A percentile compares a stretch with the other conserved stretches of the same genome.
Evolutionary conservation across 2,888 invertebrate species (phyloP).

Genomic region (Platycheirus albimanus): DNA sequence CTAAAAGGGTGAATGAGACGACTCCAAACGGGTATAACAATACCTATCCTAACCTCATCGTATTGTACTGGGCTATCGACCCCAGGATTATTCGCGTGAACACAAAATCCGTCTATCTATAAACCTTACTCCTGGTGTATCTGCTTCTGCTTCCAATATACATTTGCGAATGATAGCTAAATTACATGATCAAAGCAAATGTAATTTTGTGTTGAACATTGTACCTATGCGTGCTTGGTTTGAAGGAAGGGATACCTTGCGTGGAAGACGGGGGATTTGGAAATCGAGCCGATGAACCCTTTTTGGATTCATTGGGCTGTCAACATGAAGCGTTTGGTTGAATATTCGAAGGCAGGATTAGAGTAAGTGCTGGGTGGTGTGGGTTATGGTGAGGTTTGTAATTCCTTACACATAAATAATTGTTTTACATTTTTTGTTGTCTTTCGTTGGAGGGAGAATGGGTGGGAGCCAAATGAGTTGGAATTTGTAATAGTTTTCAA

Average conservation of each 20-base stretch:
- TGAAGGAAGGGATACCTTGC: not conserved
- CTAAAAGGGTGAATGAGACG: slow-evolving; percentile 53
- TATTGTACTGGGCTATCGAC: slow-evolving; percentile 68
- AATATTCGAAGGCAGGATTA: slow-evolving; percentile 4
- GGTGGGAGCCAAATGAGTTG: too few relatives aligned
- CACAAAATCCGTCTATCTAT: slow-evolving; percentile 57
- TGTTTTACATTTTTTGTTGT: slow-evolving; percentile 23
- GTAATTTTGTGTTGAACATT: slow-evolving; percentile 67
- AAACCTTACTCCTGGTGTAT: slow-evolving; percentile 30
- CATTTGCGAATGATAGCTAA: slow-evolving; percentile 69
- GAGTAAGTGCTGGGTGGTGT: not conserved
- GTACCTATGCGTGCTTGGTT: slow-evolving; percentile 37
- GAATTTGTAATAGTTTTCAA: too few relatives aligned
- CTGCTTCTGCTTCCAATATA: slow-evolving; percentile 51
- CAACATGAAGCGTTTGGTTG: slow-evolving; percentile 44
- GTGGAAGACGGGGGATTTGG: too few relatives aligned
- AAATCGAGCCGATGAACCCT: slow-evolving; percentile 44
- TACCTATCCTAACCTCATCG: slow-evolving; percentile 50
- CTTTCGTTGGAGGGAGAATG: not conserved
- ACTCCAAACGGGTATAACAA: not conserved
- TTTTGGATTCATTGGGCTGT: slow-evolving; percentile 63
- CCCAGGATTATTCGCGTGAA: slow-evolving; percentile 71
- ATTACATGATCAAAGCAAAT: slow-evolving; percentile 73
- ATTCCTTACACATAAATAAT: slow-evolving; percentile 16
- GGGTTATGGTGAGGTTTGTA: slow-evolving; percentile 12